phyloP scores from a whole-genome alignment of 2,797 vertebrate genomes.

The Nannoperca australis region DNA sequence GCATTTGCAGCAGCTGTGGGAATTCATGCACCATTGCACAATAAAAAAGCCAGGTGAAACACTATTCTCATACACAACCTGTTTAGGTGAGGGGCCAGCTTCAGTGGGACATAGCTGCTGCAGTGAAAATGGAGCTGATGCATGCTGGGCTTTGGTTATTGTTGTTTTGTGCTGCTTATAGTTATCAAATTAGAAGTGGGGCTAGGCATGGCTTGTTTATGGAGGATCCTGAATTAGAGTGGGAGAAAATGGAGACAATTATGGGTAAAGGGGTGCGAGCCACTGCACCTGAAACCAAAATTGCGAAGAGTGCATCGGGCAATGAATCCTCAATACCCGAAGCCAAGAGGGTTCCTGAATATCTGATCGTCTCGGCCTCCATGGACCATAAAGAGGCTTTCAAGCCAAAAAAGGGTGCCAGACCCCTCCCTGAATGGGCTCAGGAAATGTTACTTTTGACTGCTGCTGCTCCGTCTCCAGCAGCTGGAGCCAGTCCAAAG shows the following conservation, averaged over 20 bases:
- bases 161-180: slow-evolving; percentile 22
- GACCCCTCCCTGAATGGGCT: slow-evolving; percentile 45
- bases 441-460: slow-evolving; percentile 55
- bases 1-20: slow-evolving; percentile 56
- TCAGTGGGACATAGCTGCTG: background rate
- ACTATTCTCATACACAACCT: rapidly evolving
- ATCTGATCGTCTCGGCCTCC: slow-evolving; percentile 23
- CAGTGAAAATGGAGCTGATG: slow-evolving; percentile 59
- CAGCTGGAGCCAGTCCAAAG: rapidly evolving
- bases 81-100: background rate
- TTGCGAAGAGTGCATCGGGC: background rate
- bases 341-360: slow-evolving; percentile 50
- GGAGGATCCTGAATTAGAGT: slow-evolving; percentile 40
- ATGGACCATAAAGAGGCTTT: slow-evolving; percentile 52
- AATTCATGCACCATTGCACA: slow-evolving; percentile 10
- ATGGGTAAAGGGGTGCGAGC: background rate
- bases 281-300: background rate
- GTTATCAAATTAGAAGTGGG: background rate
- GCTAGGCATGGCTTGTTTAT: background rate
- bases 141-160: slow-evolving; percentile 45
- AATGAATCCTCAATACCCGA: background rate
- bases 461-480: rapidly evolving
- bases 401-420: slow-evolving; percentile 54
- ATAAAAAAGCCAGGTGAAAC: slow-evolving; percentile 41
- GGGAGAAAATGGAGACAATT: slow-evolving; percentile 24